Evolutionary conservation across 1,140 invertebrate species (phyloP).

Genomic region (Cotesia chilonis): DNA sequence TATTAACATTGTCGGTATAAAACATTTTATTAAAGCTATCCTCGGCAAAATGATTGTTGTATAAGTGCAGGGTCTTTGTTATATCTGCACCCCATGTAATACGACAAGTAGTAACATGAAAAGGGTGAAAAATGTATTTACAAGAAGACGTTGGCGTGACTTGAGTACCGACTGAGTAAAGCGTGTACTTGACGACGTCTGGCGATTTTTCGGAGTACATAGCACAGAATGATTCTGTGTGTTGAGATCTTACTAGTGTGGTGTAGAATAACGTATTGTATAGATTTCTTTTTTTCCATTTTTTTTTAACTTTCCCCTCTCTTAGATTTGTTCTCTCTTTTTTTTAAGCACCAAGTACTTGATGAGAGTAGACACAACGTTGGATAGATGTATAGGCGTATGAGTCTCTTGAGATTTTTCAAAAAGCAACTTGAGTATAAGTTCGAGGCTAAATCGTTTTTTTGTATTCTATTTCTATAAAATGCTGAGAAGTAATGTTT

Average conservation of each 20-base stretch:
- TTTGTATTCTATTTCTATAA: background rate
- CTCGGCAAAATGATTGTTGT: background rate
- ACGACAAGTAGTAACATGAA: background rate
- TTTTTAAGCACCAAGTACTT: background rate
- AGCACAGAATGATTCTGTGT: background rate
- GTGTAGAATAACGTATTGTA: background rate
- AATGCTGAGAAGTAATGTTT: background rate
- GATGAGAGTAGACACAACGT: conserved; percentile 17
- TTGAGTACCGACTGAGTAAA: conserved; percentile 28
- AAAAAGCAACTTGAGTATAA: conserved; percentile 11
- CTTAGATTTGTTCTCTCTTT: background rate
- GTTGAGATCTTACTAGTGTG: background rate
- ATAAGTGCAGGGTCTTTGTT: background rate
- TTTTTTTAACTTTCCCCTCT: background rate
- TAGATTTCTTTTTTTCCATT: background rate
- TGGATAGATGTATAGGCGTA: conserved; percentile 10
- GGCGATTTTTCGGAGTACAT: conserved; percentile 20
- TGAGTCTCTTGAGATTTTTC: conserved; percentile 30
- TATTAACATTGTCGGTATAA: conserved; percentile 2
- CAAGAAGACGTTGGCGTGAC: conserved; percentile 25
- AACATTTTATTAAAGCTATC: background rate
- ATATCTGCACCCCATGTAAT: background rate
- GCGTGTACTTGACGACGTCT: conserved; percentile 24
- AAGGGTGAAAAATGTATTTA: conserved; percentile 16
- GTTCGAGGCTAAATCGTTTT: conserved; percentile 25